Evolutionary conservation across 2,888 invertebrate genomes (phyloP), one percentile per base, ranked within the genome.

Genomic region (Micoletzkya japonica): DNA sequence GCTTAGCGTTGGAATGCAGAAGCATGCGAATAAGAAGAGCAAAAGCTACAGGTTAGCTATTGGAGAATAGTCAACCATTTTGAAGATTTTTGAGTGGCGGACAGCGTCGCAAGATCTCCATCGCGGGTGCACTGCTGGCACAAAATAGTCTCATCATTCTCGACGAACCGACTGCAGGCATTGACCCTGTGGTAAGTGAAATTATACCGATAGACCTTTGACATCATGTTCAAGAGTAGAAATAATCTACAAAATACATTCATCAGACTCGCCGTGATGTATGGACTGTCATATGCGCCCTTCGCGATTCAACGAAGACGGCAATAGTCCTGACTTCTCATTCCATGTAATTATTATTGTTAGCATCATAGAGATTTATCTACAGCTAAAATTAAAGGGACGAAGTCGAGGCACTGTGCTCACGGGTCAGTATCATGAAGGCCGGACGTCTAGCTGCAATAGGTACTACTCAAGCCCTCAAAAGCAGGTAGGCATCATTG

Each of bases 71-170:
- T 26, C 37, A 10, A 30, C 4, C 36, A 6, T 2, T 58, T 24
- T 37, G 37, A 2, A 14, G 26, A 26, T 26, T 59, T 52, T 67
- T 69, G 59, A 79, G 79, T 86, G 93, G 93, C 66, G 93, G 93
- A 70, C 93, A 92, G 87, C 90, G 90, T 84, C 86, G 93, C 72
- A 93, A 93, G 86, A 89, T 93, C 57, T 91, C 92, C 76, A 90
- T 92, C 10, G 92, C 92, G 49, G 88, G 92, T 76, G 91, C 93
- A 1, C 89, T 93, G 72, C 89, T 91, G 86, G 91, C 91, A 36
- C 88, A 91, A 73, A 90, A 91, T 24, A 88, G 89, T 36, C 88
- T 92, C 2, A 90, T 93, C 72, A 89, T 92, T 74, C 87, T 93
- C 86, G 79, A 79, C 61, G 81, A 82, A 58, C 82, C 82, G 28